Evolutionary conservation across 1,140 invertebrate species (phyloP).

Genomic region (Drosophila malerkotliana): DNA sequence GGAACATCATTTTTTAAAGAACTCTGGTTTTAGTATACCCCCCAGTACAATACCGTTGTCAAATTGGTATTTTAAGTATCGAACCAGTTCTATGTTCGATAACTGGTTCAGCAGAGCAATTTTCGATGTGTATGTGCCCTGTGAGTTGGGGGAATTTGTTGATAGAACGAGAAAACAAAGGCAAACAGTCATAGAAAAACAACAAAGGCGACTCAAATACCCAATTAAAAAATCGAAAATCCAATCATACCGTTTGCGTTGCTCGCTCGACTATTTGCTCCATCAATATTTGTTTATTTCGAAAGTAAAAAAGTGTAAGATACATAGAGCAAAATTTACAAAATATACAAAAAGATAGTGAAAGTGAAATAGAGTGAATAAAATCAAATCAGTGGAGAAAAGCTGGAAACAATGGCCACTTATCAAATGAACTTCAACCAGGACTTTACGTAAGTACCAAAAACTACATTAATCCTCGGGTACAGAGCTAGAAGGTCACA

Average conservation of each 20-base stretch:
- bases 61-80: slow-evolving; percentile 1
- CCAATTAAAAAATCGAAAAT: slow-evolving; percentile 25
- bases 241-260: slow-evolving; percentile 28
- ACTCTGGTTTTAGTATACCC: neutral
- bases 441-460: slow-evolving; percentile 80
- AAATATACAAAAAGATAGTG: slow-evolving; percentile 39
- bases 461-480: slow-evolving; percentile 48
- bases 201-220: slow-evolving; percentile 46
- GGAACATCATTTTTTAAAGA: neutral
- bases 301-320: neutral
- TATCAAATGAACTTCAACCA: slow-evolving; percentile 83
- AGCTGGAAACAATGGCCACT: slow-evolving; percentile 56
- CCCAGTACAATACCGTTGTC: neutral
- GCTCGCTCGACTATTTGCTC: slow-evolving; percentile 12
- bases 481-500: slow-evolving; percentile 61
- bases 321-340: neutral
- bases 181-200: slow-evolving; percentile 40
- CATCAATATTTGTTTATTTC: neutral
- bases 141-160: slow-evolving; percentile 37
- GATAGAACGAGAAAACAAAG: slow-evolving; percentile 42
- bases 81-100: slow-evolving; percentile 2
- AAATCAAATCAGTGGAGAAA: slow-evolving; percentile 32
- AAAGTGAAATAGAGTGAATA: slow-evolving; percentile 55
- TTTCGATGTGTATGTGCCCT: neutral
- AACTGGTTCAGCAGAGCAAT: slow-evolving; percentile 6